Conservation (phyloP, 2,888 invertebrate species). For the Selenia dentaria region DNA sequence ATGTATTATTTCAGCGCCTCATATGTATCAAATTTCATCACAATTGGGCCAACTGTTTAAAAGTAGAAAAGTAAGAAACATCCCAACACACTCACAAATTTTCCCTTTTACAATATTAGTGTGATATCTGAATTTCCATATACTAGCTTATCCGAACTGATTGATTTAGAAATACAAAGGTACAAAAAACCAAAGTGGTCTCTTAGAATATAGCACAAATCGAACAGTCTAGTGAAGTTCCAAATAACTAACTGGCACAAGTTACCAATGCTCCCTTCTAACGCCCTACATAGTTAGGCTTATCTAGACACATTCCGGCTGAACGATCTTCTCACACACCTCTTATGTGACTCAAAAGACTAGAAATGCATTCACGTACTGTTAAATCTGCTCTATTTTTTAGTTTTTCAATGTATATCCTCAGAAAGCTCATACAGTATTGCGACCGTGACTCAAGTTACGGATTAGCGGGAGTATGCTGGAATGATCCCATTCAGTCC, state of each 20-base stretch:
- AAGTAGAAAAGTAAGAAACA: no score
- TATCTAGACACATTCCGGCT: constrained; percentile 69
- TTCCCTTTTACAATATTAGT: no score
- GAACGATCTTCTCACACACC: constrained; percentile 59
- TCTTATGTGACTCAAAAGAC: constrained; percentile 40
- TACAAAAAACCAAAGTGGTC: no score
- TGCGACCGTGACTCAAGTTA: constrained; percentile 60
- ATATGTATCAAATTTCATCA: no score
- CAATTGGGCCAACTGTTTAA: no score
- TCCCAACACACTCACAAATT: no score
- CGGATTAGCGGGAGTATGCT: constrained; percentile 67
- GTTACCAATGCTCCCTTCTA: constrained; percentile 59
- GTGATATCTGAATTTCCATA: no score
- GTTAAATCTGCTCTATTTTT: constrained; percentile 21
- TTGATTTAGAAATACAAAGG: no score
- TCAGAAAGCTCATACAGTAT: constrained; percentile 44
- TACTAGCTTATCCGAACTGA: no score
- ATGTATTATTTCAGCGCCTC: no score
- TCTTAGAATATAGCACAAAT: background rate
- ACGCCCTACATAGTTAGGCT: constrained; percentile 63
- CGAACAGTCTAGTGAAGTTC: constrained; percentile 18
- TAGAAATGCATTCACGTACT: constrained; percentile 28
- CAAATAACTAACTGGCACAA: constrained; percentile 50
- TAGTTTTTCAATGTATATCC: constrained; percentile 38
- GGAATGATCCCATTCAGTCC: constrained; percentile 58